Conservation (phyloP, 2,113 vertebrate species). For the Microtus richardsoni region DNA sequence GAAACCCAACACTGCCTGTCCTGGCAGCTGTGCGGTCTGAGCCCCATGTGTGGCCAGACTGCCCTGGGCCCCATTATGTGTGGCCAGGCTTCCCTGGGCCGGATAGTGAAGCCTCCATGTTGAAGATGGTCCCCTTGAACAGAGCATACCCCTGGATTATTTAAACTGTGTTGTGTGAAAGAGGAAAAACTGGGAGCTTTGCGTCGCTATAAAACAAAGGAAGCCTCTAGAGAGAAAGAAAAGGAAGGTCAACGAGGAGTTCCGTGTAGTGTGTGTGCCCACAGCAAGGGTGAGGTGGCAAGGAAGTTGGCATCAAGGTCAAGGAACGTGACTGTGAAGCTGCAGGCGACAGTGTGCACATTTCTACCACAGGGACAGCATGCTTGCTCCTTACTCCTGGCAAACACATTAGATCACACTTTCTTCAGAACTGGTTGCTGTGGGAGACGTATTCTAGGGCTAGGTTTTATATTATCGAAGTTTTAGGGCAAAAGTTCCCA, state of each 20-base stretch:
- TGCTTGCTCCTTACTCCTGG: background rate
- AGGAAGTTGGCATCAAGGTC: background rate
- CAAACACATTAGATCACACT: background rate
- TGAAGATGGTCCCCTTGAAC: background rate
- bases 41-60: too few relatives aligned
- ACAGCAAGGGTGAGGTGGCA: background rate
- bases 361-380: background rate
- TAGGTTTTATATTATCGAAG: background rate
- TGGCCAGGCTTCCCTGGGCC: too few relatives aligned
- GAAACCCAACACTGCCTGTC: too few relatives aligned
- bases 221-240: background rate
- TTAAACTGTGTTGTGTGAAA: background rate
- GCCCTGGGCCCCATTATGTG: too few relatives aligned
- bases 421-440: background rate
- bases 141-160: background rate
- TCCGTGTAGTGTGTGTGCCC: background rate
- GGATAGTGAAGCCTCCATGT: background rate
- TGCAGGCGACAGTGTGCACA: background rate
- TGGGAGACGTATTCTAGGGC: background rate
- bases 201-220: background rate
- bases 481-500: background rate
- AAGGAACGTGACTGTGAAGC: background rate
- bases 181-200: background rate
- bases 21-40: too few relatives aligned
- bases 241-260: background rate